Evolutionary conservation across 1,140 invertebrate genomes (phyloP), one percentile per base, ranked within the genome.

Genomic region (Pseudomyrmex flavicornis): DNA sequence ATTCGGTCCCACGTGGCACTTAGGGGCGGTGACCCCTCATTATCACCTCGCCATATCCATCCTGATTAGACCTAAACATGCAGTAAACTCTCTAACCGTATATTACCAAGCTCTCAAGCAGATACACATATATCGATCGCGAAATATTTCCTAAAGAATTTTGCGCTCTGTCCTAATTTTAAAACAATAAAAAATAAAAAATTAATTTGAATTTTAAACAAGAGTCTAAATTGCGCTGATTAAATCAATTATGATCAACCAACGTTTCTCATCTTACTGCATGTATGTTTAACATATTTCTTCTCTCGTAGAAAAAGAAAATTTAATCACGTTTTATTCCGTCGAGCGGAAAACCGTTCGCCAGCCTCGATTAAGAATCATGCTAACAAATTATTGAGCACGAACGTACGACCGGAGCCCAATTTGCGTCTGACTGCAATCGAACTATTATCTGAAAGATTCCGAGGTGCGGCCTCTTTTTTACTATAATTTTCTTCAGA

Each of bases 1-100:
- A 91, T 91, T 91, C 90, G 88, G 87, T 84, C 83, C 85, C 89
- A 88, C 83, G 89, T 90, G 89, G 87, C 90, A 86, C 74, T 80
- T 70, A 85, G 56, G 86, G 89, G 86, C 89, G 88, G 88, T 73
- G 85, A 86, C 88, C 88, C 82, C 90, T 91, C 90, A 91, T 91
- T 91, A 91, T 90, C 90, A 91, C 86, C 86, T 88, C 70, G 80
- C 83, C 90, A 88, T 91, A 91, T 91, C 90, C 88, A 91, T 91
- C 86, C 90, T 91, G 89, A 91, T 91, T 91, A 91, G 86, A 88
- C 84, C 83, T 89, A 89, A 89, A 89, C 88, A 89, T 89, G 87
- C 88, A 66, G 85, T 86, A 89, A 89, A 89, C 88, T 87, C 88
- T 79, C 72, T 52, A 82, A 61, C 82, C 85, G 65, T 82, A 58